Base-by-base conservation (phyloP, 2,113 vertebrate species). In the Isichthys henryi region DNA sequence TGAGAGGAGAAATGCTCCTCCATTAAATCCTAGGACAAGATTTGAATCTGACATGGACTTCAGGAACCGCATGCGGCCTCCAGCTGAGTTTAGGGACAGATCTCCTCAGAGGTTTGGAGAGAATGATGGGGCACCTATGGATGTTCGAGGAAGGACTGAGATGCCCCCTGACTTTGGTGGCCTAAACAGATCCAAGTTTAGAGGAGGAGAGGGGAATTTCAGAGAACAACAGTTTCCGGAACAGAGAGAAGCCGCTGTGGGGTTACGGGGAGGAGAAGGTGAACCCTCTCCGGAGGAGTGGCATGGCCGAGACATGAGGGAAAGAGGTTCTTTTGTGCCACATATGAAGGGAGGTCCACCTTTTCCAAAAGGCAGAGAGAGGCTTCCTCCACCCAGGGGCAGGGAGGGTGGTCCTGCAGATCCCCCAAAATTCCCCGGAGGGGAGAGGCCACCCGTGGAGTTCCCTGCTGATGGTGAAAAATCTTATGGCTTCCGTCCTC, bases 21-120 rank as follows among this genome's bases (percentile, higher is more conserved):
- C 96, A 15, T 91, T 95, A 50, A 94, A 94, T 91, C 87, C 91
- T 46, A 95, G 95, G 93, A 95, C 93, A 74, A 93, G 93, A 89
- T 96, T 96, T 95, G 93, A 95, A 45, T 96, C 96, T 53, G 95
- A 97, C 93, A 95, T 96, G 94, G 97, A 99, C 94, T 97, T 98
- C 93, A 96, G 97, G 93, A 97, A 97, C 87, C 97, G 96, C 50
- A 96, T 96, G 66, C 96, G 95, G 91, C 95, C 96, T 82, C 89
- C 95, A 1, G 43, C 93, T 93, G 97, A 98, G 91, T 95, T 95
- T 77, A 94, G 95, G 89, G 95, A 96, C 45, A 92, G 93, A 46
- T 95, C 96, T 85, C 94, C 95, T 19, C 89, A 93, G 90, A 92
- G 93, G 88, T 95, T 95, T 92, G 93, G 93, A 50, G 94, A 94